A percentile compares a stretch with the other conserved stretches of the same genome.
Conservation (phyloP, 1,140 invertebrate species). For the Leptinotarsa lineolata region DNA sequence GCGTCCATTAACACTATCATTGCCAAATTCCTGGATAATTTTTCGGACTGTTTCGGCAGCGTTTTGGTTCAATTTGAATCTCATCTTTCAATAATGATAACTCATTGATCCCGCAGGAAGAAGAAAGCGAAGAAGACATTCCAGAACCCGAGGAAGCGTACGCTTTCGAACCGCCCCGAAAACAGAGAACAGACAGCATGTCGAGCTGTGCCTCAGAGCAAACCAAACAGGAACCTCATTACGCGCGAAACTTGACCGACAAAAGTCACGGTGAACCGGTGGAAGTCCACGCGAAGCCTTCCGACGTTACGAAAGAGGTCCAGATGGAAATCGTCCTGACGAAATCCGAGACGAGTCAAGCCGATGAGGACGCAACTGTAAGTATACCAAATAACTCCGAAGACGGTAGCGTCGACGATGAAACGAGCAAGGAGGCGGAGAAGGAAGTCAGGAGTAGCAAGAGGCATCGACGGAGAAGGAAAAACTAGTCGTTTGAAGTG, state of each 20-base stretch:
- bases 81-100: too few species aligned
- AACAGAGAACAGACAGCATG: neutral
- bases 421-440: slow-evolving; percentile 28
- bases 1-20: too few species aligned
- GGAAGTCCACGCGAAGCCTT: neutral
- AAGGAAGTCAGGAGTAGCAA: slow-evolving; percentile 25
- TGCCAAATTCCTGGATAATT: too few species aligned
- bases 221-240: neutral
- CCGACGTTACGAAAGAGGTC: neutral
- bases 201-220: neutral
- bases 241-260: neutral
- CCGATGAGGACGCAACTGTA: neutral
- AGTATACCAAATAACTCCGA: neutral
- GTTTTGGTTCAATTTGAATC: too few species aligned
- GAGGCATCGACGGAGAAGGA: slow-evolving; percentile 30
- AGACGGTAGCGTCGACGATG: slow-evolving; percentile 29
- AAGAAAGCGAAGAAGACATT: neutral
- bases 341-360: neutral
- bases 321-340: neutral
- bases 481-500: slow-evolving; percentile 10
- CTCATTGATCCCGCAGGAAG: neutral
- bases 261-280: neutral
- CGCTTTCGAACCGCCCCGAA: neutral
- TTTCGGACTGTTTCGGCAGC: too few species aligned
- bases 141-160: neutral